These are phyloP conservation scores for Cynodonichthys magdalenae DNA, from an alignment of 2,797 vertebrate genomes.

Conservation along the genomic window DNA sequence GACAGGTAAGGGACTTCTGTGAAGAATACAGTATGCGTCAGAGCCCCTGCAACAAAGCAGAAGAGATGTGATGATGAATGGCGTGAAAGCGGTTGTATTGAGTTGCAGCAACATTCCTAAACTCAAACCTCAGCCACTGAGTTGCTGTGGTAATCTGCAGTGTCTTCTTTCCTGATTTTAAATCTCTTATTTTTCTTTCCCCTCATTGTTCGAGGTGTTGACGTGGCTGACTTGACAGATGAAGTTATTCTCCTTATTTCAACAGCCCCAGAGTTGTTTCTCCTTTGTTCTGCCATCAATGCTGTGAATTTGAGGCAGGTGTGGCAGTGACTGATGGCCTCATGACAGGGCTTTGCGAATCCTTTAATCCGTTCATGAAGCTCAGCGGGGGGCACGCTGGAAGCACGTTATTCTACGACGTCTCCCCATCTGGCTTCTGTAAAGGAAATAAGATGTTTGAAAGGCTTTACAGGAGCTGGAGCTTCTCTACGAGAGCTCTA, in stretches of 20 bases:
- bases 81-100: constrained; percentile 51
- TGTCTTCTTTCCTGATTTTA: constrained; percentile 53
- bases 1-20: constrained; percentile 41
- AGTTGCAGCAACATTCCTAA: constrained; percentile 70
- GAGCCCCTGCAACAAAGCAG: constrained; percentile 22
- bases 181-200: constrained; percentile 14
- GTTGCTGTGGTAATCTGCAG: constrained; percentile 57
- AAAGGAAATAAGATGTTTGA: constrained; percentile 66
- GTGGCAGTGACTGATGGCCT: constrained; percentile 76
- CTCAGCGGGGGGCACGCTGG: constrained; percentile 71
- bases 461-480: constrained; percentile 53
- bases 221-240: constrained; percentile 59
- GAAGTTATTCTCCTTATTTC: constrained; percentile 63
- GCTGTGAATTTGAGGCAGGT: constrained; percentile 55
- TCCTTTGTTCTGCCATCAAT: constrained; percentile 24
- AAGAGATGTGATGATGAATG: constrained; percentile 52
- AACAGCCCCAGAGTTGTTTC: constrained; percentile 37
- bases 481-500: constrained; percentile 36
- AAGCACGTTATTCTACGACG: constrained; percentile 66
- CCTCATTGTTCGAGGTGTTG: constrained; percentile 51
- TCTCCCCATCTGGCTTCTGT: constrained; percentile 72
- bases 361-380: constrained; percentile 77
- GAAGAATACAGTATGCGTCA: constrained; percentile 36
- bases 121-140: constrained; percentile 50
- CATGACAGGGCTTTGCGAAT: constrained; percentile 78